Evolutionary conservation across 2,888 invertebrate genomes (phyloP).

Genomic region (Acronicta leporina): DNA sequence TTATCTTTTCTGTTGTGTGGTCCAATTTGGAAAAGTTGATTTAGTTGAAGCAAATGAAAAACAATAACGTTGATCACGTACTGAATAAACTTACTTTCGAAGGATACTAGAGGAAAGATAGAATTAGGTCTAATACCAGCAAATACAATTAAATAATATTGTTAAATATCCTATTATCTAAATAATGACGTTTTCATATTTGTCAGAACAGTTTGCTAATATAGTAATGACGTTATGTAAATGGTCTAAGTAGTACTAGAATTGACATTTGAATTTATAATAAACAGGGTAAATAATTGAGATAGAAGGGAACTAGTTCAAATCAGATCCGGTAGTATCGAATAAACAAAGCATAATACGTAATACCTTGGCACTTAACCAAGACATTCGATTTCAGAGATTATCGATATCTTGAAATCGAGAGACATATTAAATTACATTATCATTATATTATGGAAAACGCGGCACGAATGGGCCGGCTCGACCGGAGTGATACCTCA

Average conservation of each 20-base stretch:
- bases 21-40: not conserved
- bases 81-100: not conserved
- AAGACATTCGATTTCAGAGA: not conserved
- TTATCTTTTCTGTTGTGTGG: not conserved
- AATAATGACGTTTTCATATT: conserved; percentile 18
- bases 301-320: conserved; percentile 15
- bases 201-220: conserved; percentile 28
- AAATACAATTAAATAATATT: conserved; percentile 8
- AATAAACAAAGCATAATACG: conserved; percentile 1
- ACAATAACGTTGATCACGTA: not conserved
- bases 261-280: conserved; percentile 23
- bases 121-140: not conserved
- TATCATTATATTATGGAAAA: not conserved
- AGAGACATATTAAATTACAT: not conserved
- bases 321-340: conserved; percentile 7
- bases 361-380: not conserved
- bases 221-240: conserved; percentile 38
- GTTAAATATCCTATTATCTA: conserved; percentile 21
- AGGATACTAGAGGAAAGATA: not conserved
- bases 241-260: conserved; percentile 26
- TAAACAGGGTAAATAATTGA: conserved; percentile 23
- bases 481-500: no score
- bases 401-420: not conserved
- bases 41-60: not conserved
- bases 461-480: no score